phyloP scores from a whole-genome alignment of 2,797 vertebrate genomes.

The Malacoraja senta region DNA sequence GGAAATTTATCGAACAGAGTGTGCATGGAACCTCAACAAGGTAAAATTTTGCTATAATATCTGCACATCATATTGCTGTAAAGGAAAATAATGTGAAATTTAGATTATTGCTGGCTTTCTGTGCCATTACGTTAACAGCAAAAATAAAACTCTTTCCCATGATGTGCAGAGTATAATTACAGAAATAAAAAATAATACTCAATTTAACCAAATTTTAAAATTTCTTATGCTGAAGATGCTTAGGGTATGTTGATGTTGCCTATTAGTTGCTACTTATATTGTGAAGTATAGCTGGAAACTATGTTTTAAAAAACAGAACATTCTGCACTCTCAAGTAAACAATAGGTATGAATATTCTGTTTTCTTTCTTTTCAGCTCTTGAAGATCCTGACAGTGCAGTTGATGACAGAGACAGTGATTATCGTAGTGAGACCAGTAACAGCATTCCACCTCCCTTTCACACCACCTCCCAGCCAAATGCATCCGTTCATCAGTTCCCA shows the following conservation, averaged over 20 bases:
- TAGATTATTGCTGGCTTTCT: neutral
- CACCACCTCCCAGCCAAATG: constrained; percentile 82
- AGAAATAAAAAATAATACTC: neutral
- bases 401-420: constrained; percentile 95
- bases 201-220: neutral
- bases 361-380: constrained; percentile 62
- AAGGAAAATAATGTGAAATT: neutral
- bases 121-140: neutral
- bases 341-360: neutral
- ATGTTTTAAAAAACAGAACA: neutral
- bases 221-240: neutral
- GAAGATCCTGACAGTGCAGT: constrained; percentile 90
- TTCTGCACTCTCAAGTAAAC: neutral
- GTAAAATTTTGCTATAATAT: constrained; percentile 8
- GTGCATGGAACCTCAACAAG: constrained; percentile 41
- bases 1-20: constrained; percentile 50
- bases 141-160: constrained; percentile 9
- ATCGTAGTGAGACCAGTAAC: constrained; percentile 90
- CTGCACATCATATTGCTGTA: constrained; percentile 16
- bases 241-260: neutral
- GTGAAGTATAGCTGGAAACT: neutral
- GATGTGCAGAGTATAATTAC: constrained; percentile 23
- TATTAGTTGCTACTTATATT: neutral
- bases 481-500: constrained; percentile 84
- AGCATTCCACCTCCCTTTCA: constrained; percentile 83